Evolutionary conservation across 2,797 vertebrate species (phyloP), one percentile per base, ranked within the genome.

Genomic region (Phoebastria nigripes): DNA sequence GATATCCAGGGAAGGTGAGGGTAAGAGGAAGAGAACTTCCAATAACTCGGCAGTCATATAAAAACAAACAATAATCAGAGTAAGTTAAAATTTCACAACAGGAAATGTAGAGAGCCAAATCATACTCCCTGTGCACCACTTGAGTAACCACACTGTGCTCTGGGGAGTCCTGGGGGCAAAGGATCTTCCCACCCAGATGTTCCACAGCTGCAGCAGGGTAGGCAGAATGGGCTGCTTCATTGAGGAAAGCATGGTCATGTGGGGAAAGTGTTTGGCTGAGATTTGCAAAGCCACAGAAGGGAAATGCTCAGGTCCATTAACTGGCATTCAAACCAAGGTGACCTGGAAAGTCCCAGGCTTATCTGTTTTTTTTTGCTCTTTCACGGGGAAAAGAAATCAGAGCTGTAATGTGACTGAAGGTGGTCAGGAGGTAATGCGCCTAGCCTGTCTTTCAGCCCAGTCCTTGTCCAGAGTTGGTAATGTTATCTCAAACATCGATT

Each of bases 81-180:
- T 77, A 76, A 93, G 92, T 96, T 93, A 95, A 70, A 81, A 87
- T 85, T 95, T 93, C 95, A 86, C 76, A 93, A 91, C 92, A 97
- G 95, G 93, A 97, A 96, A 88, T 63, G 86, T 84, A 81, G 79
- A 87, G 17, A 87, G 44, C 89, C 93, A 96, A 83, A 67, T 71
- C 85, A 58, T 83, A 80, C 35, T 94, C 94, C 73, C 78, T 58
- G 46, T 79, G 56, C 61, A 83, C 71, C 79, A 65, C 44, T 91
- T 0, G 0, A 92, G 82, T 73, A 96, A 95, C 82, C 81, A 66
- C 89, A 42, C 15, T 61, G 35, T 66, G 59, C 51, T 90, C 56
- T 42, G 37, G 77, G 82, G 76, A 91, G 66, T 91, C 61, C 87
- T 83, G 62, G 16, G 87, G 94, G 87, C 77, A 94, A 95, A 90